phyloP scores from a whole-genome alignment of 2,113 vertebrate genomes.

The Seriola dumerili region DNA sequence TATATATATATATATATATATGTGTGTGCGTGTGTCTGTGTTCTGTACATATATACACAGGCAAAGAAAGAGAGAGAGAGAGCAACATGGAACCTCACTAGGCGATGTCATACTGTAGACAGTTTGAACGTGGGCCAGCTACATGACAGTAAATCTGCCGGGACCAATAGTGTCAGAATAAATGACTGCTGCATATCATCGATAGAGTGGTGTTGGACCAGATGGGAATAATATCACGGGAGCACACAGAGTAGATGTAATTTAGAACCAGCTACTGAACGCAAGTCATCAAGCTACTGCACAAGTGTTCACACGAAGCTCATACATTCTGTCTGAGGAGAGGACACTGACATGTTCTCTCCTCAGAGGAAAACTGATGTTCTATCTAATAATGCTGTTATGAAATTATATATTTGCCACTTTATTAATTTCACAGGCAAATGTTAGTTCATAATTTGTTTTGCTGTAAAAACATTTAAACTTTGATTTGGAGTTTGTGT shows the following conservation, averaged over 20 bases:
- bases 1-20: neutral
- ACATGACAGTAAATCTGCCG: constrained; percentile 40
- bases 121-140: constrained; percentile 41
- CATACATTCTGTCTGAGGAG: constrained; percentile 14
- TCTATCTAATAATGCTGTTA: neutral
- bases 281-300: constrained; percentile 19
- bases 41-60: neutral
- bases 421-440: neutral
- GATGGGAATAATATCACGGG: constrained; percentile 41
- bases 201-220: constrained; percentile 25
- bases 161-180: constrained; percentile 53
- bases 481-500: neutral
- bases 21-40: neutral
- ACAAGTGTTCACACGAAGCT: constrained; percentile 17
- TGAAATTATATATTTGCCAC: neutral
- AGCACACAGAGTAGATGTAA: constrained; percentile 15
- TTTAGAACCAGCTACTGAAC: constrained; percentile 40
- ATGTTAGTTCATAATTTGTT: neutral
- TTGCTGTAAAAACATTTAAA: neutral
- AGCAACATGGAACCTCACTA: constrained; percentile 5
- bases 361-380: neutral
- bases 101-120: neutral
- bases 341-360: neutral
- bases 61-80: too few relatives aligned
- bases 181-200: constrained; percentile 31